Conservation (phyloP, 2,797 vertebrate species). For the Lutjanus argentimaculatus region DNA sequence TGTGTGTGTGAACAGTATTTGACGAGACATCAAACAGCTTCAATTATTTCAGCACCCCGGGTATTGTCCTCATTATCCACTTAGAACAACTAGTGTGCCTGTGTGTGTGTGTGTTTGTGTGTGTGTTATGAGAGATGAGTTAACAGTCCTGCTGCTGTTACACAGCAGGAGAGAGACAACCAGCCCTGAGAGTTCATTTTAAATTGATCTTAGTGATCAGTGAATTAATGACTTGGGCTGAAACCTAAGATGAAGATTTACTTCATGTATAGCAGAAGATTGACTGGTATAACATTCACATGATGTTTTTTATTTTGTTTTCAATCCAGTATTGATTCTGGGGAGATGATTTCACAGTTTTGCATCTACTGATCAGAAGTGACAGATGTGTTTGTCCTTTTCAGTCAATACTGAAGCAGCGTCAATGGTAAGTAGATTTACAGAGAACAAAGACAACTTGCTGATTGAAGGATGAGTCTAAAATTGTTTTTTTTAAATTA, state of each 20-base stretch:
- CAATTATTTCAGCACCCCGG: slow-evolving; percentile 70
- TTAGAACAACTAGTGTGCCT: slow-evolving; percentile 23
- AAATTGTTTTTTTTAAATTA: no score
- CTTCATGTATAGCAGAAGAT: no score
- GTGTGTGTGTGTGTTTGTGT: neutral
- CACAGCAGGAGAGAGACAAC: neutral
- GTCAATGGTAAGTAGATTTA: neutral
- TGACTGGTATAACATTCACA: neutral
- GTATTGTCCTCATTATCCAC: slow-evolving; percentile 67
- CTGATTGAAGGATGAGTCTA: no score
- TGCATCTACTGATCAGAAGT: neutral
- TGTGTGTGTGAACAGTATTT: slow-evolving; percentile 40
- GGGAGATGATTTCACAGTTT: neutral
- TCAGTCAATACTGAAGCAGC: neutral
- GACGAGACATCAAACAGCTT: slow-evolving; percentile 69
- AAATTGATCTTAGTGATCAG: neutral
- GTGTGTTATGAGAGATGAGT: slow-evolving; percentile 3
- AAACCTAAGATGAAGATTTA: neutral
- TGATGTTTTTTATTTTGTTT: neutral
- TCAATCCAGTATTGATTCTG: neutral
- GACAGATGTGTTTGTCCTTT: neutral
- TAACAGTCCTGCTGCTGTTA: slow-evolving; percentile 12
- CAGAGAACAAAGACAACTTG: neutral
- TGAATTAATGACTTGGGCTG: neutral
- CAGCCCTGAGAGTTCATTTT: slow-evolving; percentile 5